Percentiles rank a stretch among this genome's conserved stretches.
Conservation (phyloP, 2,797 vertebrate genomes). For the Centropyge bicolor region DNA sequence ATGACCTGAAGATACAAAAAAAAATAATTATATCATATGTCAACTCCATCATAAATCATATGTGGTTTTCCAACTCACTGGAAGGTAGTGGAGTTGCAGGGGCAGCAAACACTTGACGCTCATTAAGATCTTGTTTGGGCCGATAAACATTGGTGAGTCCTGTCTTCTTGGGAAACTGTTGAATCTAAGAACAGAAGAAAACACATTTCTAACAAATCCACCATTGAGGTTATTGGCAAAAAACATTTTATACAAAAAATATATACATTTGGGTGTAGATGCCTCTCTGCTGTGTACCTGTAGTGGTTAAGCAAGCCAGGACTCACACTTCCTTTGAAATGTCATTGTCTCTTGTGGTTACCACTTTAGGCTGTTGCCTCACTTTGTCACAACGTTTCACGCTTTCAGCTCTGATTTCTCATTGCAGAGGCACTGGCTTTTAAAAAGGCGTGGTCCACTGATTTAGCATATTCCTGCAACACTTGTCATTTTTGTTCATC, state of each 20-base stretch:
- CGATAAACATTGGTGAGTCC: slow-evolving; percentile 47
- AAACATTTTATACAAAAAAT: not conserved
- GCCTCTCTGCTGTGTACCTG: too few relatives aligned
- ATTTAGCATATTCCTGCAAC: too few relatives aligned
- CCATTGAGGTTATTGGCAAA: not conserved
- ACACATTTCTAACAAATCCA: not conserved
- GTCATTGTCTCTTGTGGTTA: too few relatives aligned
- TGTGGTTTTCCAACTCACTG: slow-evolving; percentile 46
- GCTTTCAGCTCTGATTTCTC: too few relatives aligned
- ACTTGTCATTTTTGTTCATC: too few relatives aligned
- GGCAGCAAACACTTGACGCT: slow-evolving; percentile 65
- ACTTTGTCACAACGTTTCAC: too few relatives aligned
- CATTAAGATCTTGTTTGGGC: slow-evolving; percentile 55
- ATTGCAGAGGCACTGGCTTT: too few relatives aligned
- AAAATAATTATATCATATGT: not conserved
- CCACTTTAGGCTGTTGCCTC: too few relatives aligned
- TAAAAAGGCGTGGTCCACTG: too few relatives aligned
- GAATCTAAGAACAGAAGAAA: slow-evolving; percentile 45
- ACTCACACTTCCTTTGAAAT: too few relatives aligned
- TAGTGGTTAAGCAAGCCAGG: too few relatives aligned
- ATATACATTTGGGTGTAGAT: too few relatives aligned
- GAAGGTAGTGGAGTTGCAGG: slow-evolving; percentile 41
- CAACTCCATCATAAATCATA: not conserved
- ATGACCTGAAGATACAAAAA: slow-evolving; percentile 37
- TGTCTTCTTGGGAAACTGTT: slow-evolving; percentile 39